Evolutionary conservation across 2,113 vertebrate species (phyloP).

Genomic region (Eurypyga helias): DNA sequence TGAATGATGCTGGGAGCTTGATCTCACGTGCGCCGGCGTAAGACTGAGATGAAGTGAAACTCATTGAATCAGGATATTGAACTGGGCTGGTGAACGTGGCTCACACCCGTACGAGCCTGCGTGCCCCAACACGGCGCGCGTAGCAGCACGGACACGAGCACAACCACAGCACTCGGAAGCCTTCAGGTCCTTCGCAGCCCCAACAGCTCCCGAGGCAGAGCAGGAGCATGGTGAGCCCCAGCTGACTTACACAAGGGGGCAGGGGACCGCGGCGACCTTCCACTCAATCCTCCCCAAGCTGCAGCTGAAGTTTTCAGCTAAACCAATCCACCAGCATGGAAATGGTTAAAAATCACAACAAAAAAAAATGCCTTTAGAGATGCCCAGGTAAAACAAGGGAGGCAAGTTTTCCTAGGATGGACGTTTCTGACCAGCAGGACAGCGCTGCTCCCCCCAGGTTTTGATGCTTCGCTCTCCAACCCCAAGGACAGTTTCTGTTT

Average conservation of each 20-base stretch:
- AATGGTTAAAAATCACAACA: not conserved
- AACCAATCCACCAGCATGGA: not conserved
- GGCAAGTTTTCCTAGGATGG: not conserved
- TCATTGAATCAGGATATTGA: not conserved
- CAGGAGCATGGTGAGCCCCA: fast-evolving
- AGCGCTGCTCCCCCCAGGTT: not conserved
- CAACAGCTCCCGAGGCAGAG: not conserved
- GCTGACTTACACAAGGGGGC: not conserved
- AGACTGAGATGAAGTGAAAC: not conserved
- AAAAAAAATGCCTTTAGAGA: not conserved
- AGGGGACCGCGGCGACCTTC: not conserved
- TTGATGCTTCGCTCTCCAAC: not conserved
- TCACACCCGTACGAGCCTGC: not conserved
- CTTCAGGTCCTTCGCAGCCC: fast-evolving
- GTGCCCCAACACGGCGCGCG: fast-evolving
- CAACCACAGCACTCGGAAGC: not conserved
- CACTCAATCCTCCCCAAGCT: not conserved
- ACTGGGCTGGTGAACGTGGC: fast-evolving
- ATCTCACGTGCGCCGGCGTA: not conserved
- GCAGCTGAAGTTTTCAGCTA: not conserved
- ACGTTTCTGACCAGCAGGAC: not conserved
- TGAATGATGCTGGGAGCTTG: not conserved
- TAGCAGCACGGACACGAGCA: not conserved
- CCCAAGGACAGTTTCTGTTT: not conserved
- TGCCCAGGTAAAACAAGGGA: not conserved